These are phyloP conservation scores for Bradysia coprophila DNA, from an alignment of 1,140 invertebrate genomes.

Conservation along the genomic window DNA sequence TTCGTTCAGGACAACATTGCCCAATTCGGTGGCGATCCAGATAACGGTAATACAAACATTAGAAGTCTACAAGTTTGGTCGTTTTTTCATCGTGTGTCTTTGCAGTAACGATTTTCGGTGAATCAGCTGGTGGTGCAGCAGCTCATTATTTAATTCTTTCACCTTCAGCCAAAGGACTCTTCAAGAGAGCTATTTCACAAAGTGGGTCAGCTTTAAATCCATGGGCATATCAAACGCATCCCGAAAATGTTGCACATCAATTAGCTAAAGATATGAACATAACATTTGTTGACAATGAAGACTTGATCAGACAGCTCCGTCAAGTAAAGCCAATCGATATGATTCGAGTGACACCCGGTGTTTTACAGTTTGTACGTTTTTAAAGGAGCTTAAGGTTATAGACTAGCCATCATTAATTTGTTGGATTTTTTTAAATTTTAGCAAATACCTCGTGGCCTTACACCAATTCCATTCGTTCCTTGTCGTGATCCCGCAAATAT, in stretches of 20 bases:
- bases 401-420: no score
- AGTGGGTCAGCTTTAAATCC: slow-evolving; percentile 43
- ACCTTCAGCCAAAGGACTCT: slow-evolving; percentile 29
- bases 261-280: slow-evolving; percentile 19
- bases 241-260: slow-evolving; percentile 19
- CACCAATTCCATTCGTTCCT: slow-evolving; percentile 1
- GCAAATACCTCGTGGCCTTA: background rate
- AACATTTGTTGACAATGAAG: slow-evolving; percentile 17
- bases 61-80: slow-evolving; percentile 9
- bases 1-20: slow-evolving; percentile 31
- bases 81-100: slow-evolving; percentile 2
- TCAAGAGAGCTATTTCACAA: slow-evolving; percentile 40
- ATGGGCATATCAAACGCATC: slow-evolving; percentile 28
- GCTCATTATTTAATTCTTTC: slow-evolving; percentile 29
- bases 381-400: no score
- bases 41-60: slow-evolving; percentile 7
- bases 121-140: slow-evolving; percentile 30
- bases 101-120: slow-evolving; percentile 32
- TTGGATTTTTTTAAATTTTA: no score
- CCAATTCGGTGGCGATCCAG: slow-evolving; percentile 33
- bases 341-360: slow-evolving; percentile 11
- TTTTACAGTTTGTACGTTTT: background rate
- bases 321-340: slow-evolving; percentile 22
- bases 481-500: background rate
- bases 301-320: slow-evolving; percentile 17